Evolutionary conservation across 2,888 invertebrate genomes (phyloP), one percentile per base, ranked within the genome.

Genomic region (Adela reaumurella): DNA sequence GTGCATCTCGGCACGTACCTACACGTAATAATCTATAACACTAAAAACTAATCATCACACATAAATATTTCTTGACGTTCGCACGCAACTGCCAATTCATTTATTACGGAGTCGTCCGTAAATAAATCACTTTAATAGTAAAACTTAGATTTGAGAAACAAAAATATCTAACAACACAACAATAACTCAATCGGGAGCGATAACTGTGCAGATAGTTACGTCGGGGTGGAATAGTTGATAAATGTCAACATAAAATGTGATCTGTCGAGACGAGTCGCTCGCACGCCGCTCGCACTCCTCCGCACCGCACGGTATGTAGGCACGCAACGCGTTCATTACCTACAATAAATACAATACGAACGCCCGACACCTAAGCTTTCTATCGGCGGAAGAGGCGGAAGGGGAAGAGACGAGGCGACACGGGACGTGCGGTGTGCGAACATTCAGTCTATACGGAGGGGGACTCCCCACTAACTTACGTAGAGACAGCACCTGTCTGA

Each of bases 41-140:
- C 59, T 65, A 63, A 59, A 60, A 62, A 61, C 68, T 72, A 74
- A 62, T 67, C 71, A 77, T 78, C 77, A 77, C 77, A 76, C 74
- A 76, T 76, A 77, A 74, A 77, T 77, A 74, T 71, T 65, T 67
- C 64, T 67, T 64, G 65, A 68, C 68, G 62, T 64, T 62, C 61
- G 56, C 62, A 66, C 60, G 65, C 8, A 24, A 24, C 24, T n/a
- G n/a, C 24, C 24, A 10, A 24, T 11, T 35, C 35, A 14, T 35
- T 35, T 35, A 14, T 14, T 35, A 35, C 35, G 35, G 35, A 8
- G 35, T 24, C 35, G 24, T 24, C 24, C 24, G 24, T 24, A 24
- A 35, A 35, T 35, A 35, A 35, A 35, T 35, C 35, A 35, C 35
- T 35, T 35, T 35, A 35, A 35, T 14, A 35, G 35, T 35, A 35